Base-by-base conservation (phyloP, 2,888 invertebrate species). In the Herminia tarsipennalis region DNA sequence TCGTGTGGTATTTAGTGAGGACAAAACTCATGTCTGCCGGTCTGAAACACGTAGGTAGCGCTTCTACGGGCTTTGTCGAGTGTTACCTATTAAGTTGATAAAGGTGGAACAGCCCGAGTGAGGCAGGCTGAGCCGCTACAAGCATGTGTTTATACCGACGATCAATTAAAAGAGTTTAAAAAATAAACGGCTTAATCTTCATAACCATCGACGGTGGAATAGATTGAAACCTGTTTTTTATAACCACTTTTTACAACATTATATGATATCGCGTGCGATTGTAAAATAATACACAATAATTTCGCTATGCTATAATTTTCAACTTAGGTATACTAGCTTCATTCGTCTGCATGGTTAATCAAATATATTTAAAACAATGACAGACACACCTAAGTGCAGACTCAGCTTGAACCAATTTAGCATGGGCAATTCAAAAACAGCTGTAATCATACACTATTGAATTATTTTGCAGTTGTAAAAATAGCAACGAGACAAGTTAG, bases 371-470 rank as follows among this genome's bases (percentile, higher is more conserved):
- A 16, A 21, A 33, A 48, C 12, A 38, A 38, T 40, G 9, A 41
- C 36, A 12, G 2, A 39, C 36, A 41, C n/a, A 44, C 5, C 33
- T 17, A 21, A 54, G 36, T 49, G 51, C 55, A 46, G 9, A 46
- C 47, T 43, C 9, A 27, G 24, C 37, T 33, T 33, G 9, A 51
- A 48, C 35, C 20, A 33, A 60, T 49, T 56, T 37, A 49, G 56
- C 50, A 17, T 29, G 43, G 20, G 39, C 33, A 49, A 45, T 40
- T 44, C 6, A 34, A n/a, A 37, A 50, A 47, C 58, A 53, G 47
- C 54, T 67, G 63, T 41, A 59, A 61, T 21, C 41, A 49, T 54
- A 70, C 43, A 47, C 52, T 42, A 2, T 14, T 34, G 46, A 50
- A 40, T 49, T 36, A 43, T 8, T 53, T 41, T 32, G 44, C 52